Percentiles rank a stretch among this genome's conserved stretches.
phyloP scores from a whole-genome alignment of 2,797 vertebrate genomes.

The Characodon lateralis region DNA sequence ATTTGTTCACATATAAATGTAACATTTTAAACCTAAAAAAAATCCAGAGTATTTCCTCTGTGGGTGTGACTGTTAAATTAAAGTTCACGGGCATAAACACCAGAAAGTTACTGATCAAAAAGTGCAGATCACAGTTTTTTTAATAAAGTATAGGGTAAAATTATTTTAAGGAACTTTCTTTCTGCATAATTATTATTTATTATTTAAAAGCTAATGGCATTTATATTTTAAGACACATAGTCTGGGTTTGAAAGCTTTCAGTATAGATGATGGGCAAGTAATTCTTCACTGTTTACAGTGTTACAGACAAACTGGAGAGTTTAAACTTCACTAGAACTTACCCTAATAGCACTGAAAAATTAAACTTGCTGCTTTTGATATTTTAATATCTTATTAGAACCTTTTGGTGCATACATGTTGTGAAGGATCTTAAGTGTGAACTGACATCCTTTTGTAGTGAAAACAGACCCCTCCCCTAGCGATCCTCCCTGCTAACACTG shows the following conservation, averaged over 20 bases:
- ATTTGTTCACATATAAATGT: too few species aligned
- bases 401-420: slow-evolving; percentile 17
- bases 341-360: not conserved
- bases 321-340: not conserved
- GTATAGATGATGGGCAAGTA: not conserved
- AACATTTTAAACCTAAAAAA: too few species aligned
- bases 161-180: not conserved
- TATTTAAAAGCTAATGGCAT: not conserved
- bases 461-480: slow-evolving; percentile 46
- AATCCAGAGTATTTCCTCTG: too few species aligned
- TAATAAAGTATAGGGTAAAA: not conserved
- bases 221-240: not conserved
- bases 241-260: not conserved
- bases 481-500: slow-evolving; percentile 52
- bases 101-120: too few species aligned
- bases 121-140: not conserved
- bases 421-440: slow-evolving; percentile 30
- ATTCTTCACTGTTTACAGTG: not conserved
- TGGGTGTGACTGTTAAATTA: too few species aligned
- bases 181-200: not conserved
- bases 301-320: not conserved
- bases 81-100: too few species aligned
- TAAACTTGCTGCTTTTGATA: not conserved
- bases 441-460: slow-evolving; percentile 26
- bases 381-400: not conserved